A percentile compares a stretch with the other conserved stretches of the same genome.
phyloP scores from a whole-genome alignment of 1,140 invertebrate genomes.

The Cyclargus thomasi region DNA sequence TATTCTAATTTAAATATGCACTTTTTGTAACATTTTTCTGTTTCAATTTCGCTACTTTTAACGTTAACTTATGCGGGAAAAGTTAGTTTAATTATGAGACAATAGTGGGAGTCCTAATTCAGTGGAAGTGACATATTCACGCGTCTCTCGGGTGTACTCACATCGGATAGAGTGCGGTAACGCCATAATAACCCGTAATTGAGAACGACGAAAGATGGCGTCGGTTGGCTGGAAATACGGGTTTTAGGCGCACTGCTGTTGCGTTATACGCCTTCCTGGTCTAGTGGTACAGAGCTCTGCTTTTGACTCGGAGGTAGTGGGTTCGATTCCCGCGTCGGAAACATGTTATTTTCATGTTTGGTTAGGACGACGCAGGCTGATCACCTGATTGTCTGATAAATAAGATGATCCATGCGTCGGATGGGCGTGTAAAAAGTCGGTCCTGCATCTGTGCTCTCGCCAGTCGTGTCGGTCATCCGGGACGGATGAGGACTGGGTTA shows the following conservation, averaged over 20 bases:
- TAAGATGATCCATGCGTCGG: too few relatives aligned
- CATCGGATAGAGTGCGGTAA: constrained; percentile 43
- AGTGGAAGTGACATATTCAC: constrained; percentile 64
- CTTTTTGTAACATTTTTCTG: neutral
- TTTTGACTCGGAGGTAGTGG: too few relatives aligned
- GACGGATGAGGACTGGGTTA: too few relatives aligned
- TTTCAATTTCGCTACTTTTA: neutral
- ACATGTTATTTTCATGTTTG: too few relatives aligned
- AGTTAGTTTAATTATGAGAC: constrained; percentile 3
- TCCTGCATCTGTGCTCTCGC: too few relatives aligned
- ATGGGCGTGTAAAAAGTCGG: too few relatives aligned
- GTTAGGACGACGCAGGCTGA: too few relatives aligned
- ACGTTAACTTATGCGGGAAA: neutral
- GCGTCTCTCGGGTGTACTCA: constrained; percentile 53
- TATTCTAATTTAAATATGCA: neutral
- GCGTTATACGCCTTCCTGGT: neutral
- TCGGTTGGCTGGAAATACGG: constrained; percentile 20
- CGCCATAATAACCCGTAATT: constrained; percentile 50
- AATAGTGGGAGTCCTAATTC: constrained; percentile 28
- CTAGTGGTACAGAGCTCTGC: too few relatives aligned
- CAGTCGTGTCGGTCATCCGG: too few relatives aligned
- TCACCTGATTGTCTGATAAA: too few relatives aligned
- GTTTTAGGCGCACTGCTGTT: constrained; percentile 16
- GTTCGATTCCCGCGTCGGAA: too few relatives aligned
- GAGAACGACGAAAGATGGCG: constrained; percentile 33